phyloP scores from a whole-genome alignment of 2,797 vertebrate genomes.

The Danio tinwini region DNA sequence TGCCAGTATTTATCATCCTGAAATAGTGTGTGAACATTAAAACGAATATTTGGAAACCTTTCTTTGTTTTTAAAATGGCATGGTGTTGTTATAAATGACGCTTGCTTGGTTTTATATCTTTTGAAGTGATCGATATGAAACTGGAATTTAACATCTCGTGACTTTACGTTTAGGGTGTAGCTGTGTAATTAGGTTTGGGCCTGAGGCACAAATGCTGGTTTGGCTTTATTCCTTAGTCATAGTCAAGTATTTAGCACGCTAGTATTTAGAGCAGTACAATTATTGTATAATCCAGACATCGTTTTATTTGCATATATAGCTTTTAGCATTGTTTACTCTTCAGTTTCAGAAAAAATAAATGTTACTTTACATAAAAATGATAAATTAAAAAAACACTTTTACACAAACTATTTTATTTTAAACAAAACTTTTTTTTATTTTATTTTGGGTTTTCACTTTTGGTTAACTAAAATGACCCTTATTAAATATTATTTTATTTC shows the following conservation, averaged over 20 bases:
- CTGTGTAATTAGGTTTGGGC: slow-evolving; percentile 85
- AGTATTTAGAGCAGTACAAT: background rate
- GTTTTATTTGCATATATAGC: background rate
- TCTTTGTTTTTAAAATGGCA: slow-evolving; percentile 83
- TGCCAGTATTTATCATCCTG: slow-evolving; percentile 97
- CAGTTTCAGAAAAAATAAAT: background rate
- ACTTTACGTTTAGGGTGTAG: background rate
- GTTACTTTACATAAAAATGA: background rate
- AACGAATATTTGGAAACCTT: slow-evolving; percentile 68
- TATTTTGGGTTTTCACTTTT: too few species aligned
- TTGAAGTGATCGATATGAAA: too few species aligned
- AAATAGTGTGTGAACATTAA: background rate
- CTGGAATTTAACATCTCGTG: background rate
- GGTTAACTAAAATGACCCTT: too few species aligned
- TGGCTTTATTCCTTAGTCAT: slow-evolving; percentile 94
- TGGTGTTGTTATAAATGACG: slow-evolving; percentile 60
- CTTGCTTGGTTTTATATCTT: background rate
- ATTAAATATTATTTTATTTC: too few species aligned
- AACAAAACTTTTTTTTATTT: too few species aligned
- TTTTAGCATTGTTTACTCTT: background rate
- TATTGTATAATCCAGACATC: background rate
- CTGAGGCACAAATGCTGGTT: slow-evolving; percentile 92
- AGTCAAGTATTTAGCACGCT: slow-evolving; percentile 64
- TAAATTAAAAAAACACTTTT: too few species aligned
- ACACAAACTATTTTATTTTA: too few species aligned